phyloP scores from a whole-genome alignment of 2,797 vertebrate species.

The Triplophysa yarkandensis region DNA sequence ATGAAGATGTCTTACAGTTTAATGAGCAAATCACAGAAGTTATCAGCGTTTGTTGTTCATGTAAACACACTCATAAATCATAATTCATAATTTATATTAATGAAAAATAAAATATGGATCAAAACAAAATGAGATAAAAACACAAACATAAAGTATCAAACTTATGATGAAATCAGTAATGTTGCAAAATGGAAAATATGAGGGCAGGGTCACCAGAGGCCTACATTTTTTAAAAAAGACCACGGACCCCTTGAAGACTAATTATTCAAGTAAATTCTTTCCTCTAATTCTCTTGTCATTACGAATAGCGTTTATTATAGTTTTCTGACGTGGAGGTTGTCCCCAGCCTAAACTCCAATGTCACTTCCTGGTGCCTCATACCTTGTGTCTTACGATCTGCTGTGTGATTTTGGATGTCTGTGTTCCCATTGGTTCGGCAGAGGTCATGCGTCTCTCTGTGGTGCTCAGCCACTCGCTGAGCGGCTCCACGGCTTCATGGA shows the following conservation, averaged over 20 bases:
- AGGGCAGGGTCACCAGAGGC: background rate
- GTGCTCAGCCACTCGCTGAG: constrained; percentile 91
- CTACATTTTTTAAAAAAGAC: background rate
- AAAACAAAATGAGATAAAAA: constrained; percentile 25
- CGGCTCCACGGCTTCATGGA: constrained; percentile 94
- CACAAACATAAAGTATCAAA: constrained; percentile 20
- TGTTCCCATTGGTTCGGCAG: constrained; percentile 95
- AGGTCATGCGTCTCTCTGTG: constrained; percentile 92
- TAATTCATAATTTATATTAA: constrained; percentile 47
- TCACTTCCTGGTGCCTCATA: constrained; percentile 59
- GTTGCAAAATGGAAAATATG: constrained; percentile 38
- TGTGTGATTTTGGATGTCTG: constrained; percentile 96
- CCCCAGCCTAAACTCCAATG: background rate
- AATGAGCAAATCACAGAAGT: no score
- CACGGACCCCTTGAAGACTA: constrained; percentile 14
- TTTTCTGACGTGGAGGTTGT: no score
- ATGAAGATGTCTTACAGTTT: no score
- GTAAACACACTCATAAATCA: constrained; percentile 38
- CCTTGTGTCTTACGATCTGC: constrained; percentile 96
- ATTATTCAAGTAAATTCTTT: background rate
- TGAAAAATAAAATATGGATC: constrained; percentile 40
- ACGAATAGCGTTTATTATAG: no score
- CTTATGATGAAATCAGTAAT: constrained; percentile 26
- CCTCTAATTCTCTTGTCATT: background rate
- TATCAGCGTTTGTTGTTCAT: constrained; percentile 1